Conservation (phyloP, 1,140 invertebrate genomes). For the Brachystomella parvula region DNA sequence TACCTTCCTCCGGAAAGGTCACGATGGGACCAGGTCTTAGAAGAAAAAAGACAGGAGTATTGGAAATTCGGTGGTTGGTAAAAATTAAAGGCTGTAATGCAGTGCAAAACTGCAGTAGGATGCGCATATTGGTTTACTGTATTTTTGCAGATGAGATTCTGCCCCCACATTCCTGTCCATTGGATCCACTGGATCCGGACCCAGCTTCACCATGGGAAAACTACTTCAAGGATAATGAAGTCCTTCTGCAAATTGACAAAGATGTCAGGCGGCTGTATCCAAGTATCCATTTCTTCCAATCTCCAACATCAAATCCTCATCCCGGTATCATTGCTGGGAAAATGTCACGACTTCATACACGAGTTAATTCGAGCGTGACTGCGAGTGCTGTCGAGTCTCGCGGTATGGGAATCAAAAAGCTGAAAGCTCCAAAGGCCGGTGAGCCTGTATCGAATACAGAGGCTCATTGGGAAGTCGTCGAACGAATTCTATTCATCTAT, state of each 20-base stretch:
- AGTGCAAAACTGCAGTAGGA: slow-evolving; percentile 28
- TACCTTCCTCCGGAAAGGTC: slow-evolving; percentile 62
- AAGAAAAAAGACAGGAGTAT: slow-evolving; percentile 65
- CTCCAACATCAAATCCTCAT: slow-evolving; percentile 25
- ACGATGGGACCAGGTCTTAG: slow-evolving; percentile 57
- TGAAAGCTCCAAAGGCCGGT: slow-evolving; percentile 43
- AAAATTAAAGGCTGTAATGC: slow-evolving; percentile 42
- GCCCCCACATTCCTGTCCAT: slow-evolving; percentile 52
- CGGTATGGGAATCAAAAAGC: slow-evolving; percentile 81
- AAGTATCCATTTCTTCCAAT: slow-evolving; percentile 57
- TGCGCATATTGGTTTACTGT: slow-evolving; percentile 25
- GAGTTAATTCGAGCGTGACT: slow-evolving; percentile 71
- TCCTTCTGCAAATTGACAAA: slow-evolving; percentile 91
- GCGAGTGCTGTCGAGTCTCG: slow-evolving; percentile 80
- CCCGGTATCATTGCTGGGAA: slow-evolving; percentile 54
- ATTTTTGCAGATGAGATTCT: slow-evolving; percentile 65
- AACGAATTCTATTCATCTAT: slow-evolving; percentile 93
- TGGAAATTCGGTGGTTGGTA: slow-evolving; percentile 70
- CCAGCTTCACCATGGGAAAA: slow-evolving; percentile 89
- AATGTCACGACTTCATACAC: slow-evolving; percentile 68
- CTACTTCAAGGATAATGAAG: slow-evolving; percentile 94
- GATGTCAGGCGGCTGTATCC: slow-evolving; percentile 90
- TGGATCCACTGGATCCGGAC: slow-evolving; percentile 88
- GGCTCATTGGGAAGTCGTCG: slow-evolving; percentile 94
- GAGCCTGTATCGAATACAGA: slow-evolving; percentile 46